Conservation (phyloP, 2,113 vertebrate species). For the Oncorhynchus nerka region DNA sequence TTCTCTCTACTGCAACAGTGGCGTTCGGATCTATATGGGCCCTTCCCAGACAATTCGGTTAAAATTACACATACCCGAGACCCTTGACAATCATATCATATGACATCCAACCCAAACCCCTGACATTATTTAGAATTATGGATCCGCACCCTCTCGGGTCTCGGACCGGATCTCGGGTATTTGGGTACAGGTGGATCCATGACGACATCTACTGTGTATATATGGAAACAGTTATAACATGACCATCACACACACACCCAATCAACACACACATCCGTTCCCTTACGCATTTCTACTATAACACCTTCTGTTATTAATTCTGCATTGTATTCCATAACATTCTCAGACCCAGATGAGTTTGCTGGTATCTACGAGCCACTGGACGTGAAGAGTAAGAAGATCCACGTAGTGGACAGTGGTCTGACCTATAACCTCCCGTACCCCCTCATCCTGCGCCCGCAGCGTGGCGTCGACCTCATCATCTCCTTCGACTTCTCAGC, state of each 20-base stretch:
- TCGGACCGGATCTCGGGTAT: no score
- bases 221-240: not conserved
- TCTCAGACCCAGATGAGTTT: constrained; percentile 93
- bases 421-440: constrained; percentile 95
- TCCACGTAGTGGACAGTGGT: constrained; percentile 95
- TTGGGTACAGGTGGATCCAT: no score
- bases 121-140: no score
- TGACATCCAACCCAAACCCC: no score
- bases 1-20: no score
- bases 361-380: constrained; percentile 94
- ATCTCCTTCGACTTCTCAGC: constrained; percentile 98
- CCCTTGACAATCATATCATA: no score
- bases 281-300: not conserved
- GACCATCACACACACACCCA: not conserved
- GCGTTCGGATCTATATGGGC: no score
- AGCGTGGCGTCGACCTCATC: constrained; percentile 89
- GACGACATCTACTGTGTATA: no score
- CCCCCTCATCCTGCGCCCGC: constrained; percentile 87
- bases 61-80: no score
- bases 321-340: not conserved
- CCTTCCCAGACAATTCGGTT: no score
- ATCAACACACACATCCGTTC: not conserved
- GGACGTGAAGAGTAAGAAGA: constrained; percentile 98
- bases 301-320: not conserved
- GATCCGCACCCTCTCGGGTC: no score